A percentile compares a stretch with the other conserved stretches of the same genome.
phyloP scores from a whole-genome alignment of 1,140 invertebrate species.

The Euwallacea similis region DNA sequence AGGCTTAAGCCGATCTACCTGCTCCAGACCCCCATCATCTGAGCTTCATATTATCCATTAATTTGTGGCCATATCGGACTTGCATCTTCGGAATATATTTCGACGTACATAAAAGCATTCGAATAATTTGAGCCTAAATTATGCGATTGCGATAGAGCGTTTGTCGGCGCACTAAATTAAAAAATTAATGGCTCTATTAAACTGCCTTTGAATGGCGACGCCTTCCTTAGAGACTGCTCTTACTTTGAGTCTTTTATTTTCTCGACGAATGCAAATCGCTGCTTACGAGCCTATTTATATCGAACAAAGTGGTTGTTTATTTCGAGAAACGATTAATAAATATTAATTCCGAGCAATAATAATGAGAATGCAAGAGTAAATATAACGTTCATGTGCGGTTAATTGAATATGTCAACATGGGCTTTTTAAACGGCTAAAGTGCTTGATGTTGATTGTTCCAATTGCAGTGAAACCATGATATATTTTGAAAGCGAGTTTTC shows the following conservation, averaged over 20 bases:
- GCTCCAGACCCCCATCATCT: background rate
- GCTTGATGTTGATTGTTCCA: conserved; percentile 9
- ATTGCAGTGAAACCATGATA: background rate
- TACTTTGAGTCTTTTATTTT: conserved; percentile 28
- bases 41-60: background rate
- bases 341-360: conserved; percentile 25
- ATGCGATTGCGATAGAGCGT: conserved; percentile 17
- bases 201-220: conserved; percentile 25
- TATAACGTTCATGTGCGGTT: conserved; percentile 17
- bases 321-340: conserved; percentile 24
- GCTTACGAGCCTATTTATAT: conserved; percentile 27
- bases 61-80: conserved; percentile 17
- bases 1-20: background rate
- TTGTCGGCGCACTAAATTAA: conserved; percentile 28
- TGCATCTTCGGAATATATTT: conserved; percentile 15
- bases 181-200: conserved; percentile 33
- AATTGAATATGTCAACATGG: conserved; percentile 29
- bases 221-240: conserved; percentile 24
- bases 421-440: conserved; percentile 8
- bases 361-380: conserved; percentile 22
- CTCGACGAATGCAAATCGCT: conserved; percentile 29
- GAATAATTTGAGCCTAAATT: conserved; percentile 21
- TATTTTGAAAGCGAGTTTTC: too few species aligned
- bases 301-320: conserved; percentile 32
- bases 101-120: conserved; percentile 15